Conservation (phyloP, 2,888 invertebrate genomes). For the Brenthis ino region DNA sequence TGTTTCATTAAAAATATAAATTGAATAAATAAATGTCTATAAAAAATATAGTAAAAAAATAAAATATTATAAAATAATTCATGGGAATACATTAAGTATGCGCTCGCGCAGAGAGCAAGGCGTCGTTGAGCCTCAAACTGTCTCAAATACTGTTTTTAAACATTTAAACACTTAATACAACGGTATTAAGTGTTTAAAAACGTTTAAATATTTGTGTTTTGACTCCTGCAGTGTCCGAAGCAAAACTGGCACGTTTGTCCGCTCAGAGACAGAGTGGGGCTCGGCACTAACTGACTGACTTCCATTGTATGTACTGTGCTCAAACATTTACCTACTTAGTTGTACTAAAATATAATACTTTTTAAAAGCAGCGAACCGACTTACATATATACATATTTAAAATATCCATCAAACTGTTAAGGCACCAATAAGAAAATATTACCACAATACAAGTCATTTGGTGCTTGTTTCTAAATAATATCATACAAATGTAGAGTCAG, state of each 20-base stretch:
- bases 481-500: no score
- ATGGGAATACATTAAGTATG: neutral
- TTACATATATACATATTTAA: neutral
- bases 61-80: neutral
- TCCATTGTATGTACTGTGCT: constrained; percentile 8
- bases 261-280: constrained; percentile 22
- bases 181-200: no score
- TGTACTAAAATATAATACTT: constrained; percentile 13
- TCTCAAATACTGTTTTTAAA: neutral
- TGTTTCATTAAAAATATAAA: neutral
- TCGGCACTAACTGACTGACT: constrained; percentile 5
- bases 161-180: neutral
- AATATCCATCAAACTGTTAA: constrained; percentile 1
- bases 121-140: constrained; percentile 28
- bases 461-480: no score
- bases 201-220: neutral
- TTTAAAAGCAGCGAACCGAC: neutral
- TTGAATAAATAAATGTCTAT: neutral
- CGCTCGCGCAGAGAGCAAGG: constrained; percentile 31
- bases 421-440: no score
- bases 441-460: no score
- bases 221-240: neutral
- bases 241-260: constrained; percentile 9
- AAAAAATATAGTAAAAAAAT: constrained; percentile 5
- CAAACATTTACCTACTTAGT: constrained; percentile 13